A percentile compares a stretch with the other conserved stretches of the same genome.
Conservation (phyloP, 2,113 vertebrate genomes). For the Uropsilus gracilis region DNA sequence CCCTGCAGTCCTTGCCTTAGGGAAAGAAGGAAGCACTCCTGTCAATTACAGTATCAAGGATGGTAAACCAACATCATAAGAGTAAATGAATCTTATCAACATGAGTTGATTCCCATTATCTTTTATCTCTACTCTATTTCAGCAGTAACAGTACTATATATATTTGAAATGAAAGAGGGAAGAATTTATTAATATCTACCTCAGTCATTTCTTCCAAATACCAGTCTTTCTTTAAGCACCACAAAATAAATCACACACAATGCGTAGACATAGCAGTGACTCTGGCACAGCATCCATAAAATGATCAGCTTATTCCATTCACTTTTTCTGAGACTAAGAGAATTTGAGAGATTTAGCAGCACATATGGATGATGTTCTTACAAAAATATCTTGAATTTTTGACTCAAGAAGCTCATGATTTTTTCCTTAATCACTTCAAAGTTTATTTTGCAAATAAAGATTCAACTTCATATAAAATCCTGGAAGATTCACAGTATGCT, state of each 20-base stretch:
- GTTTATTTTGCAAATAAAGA: slow-evolving; percentile 45
- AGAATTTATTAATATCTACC: neutral
- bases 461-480: slow-evolving; percentile 15
- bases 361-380: neutral
- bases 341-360: neutral
- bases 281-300: neutral
- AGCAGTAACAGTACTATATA: neutral
- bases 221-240: neutral
- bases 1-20: neutral
- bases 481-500: slow-evolving; percentile 23
- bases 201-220: neutral
- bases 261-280: neutral
- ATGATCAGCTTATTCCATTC: neutral
- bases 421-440: neutral
- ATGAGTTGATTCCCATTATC: neutral
- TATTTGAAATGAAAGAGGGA: neutral
- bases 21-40: neutral
- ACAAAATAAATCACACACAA: neutral
- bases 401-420: neutral
- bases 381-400: neutral
- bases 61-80: neutral
- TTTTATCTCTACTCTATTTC: neutral
- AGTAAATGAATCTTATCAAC: neutral
- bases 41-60: neutral
- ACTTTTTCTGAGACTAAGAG: neutral